A percentile compares a stretch with the other conserved stretches of the same genome.
These are phyloP conservation scores for Acrocephalus arundinaceus DNA, from an alignment of 2,113 vertebrate species.

Conservation along the genomic window DNA sequence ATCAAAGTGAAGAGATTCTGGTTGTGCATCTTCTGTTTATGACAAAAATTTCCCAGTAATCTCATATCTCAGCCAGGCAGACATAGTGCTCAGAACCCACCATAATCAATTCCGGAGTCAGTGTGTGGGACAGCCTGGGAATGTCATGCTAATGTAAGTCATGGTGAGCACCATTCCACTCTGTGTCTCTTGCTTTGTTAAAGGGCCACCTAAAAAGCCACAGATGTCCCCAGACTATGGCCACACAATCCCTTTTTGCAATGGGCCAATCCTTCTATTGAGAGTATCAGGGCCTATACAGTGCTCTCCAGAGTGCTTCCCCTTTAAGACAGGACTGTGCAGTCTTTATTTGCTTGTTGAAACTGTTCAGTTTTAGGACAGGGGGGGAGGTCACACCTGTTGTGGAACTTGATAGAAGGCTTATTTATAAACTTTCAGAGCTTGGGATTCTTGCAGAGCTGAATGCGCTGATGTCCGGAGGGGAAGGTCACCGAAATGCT, in stretches of 20 bases:
- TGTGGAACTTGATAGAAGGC: constrained; percentile 99
- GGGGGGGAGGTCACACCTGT: constrained; percentile 98
- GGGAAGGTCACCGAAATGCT: constrained; percentile 91
- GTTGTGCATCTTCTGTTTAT: not conserved
- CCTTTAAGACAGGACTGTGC: constrained; percentile 76
- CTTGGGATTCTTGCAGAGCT: constrained; percentile 95
- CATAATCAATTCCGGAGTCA: not conserved
- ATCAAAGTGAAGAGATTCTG: not conserved
- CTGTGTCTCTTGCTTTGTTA: not conserved
- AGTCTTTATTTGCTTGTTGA: constrained; percentile 85
- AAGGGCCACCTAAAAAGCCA: not conserved
- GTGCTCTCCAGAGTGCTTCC: constrained; percentile 34
- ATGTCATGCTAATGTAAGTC: constrained; percentile 1
- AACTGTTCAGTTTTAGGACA: constrained; percentile 99
- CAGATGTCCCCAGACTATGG: not conserved
- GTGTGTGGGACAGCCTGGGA: not conserved
- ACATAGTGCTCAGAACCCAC: not conserved
- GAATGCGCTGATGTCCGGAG: constrained; percentile 92
- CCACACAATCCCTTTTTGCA: not conserved
- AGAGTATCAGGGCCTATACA: not conserved
- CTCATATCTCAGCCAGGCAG: not conserved
- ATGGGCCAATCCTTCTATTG: not conserved
- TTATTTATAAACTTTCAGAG: constrained; percentile 99
- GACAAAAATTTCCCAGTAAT: not conserved
- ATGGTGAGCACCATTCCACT: not conserved